phyloP scores from a whole-genome alignment of 2,888 invertebrate genomes.

The Ypsolopha scabrella region DNA sequence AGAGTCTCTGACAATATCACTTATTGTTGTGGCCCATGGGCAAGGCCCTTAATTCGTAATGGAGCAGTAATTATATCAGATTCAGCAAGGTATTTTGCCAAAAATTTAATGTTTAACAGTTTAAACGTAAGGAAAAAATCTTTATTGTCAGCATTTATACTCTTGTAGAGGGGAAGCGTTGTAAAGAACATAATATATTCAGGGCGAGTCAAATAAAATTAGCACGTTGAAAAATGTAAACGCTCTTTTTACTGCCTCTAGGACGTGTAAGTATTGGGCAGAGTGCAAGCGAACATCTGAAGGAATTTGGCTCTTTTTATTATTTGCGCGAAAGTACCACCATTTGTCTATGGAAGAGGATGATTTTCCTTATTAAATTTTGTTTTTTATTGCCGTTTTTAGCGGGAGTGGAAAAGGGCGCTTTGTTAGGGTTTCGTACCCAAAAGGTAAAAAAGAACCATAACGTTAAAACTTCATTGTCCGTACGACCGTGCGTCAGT shows the following conservation, averaged over 20 bases:
- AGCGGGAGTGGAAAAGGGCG: no score
- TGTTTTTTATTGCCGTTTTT: not conserved
- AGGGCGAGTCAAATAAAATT: constrained; percentile 68
- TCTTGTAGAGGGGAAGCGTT: constrained; percentile 38
- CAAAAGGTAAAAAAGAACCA: no score
- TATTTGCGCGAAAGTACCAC: constrained; percentile 22
- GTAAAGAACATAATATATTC: constrained; percentile 68
- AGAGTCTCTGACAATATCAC: no score
- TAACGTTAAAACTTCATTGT: no score
- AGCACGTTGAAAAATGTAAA: constrained; percentile 70
- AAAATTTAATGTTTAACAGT: constrained; percentile 57
- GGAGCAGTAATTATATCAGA: constrained; percentile 51
- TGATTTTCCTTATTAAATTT: constrained; percentile 3
- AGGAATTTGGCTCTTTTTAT: constrained; percentile 17
- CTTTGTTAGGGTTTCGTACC: no score
- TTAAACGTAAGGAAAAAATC: constrained; percentile 44
- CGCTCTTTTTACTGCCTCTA: constrained; percentile 55
- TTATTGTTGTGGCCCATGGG: no score
- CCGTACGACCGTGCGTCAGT: no score
- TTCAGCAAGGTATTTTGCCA: constrained; percentile 41
- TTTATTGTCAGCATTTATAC: constrained; percentile 59
- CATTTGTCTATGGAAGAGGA: constrained; percentile 30
- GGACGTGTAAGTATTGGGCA: constrained; percentile 58
- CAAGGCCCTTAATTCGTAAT: no score
- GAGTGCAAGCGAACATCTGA: constrained; percentile 27